Percentiles rank a stretch among this genome's conserved stretches.
Conservation (phyloP, 1,140 invertebrate genomes). For the Lerema accius region DNA sequence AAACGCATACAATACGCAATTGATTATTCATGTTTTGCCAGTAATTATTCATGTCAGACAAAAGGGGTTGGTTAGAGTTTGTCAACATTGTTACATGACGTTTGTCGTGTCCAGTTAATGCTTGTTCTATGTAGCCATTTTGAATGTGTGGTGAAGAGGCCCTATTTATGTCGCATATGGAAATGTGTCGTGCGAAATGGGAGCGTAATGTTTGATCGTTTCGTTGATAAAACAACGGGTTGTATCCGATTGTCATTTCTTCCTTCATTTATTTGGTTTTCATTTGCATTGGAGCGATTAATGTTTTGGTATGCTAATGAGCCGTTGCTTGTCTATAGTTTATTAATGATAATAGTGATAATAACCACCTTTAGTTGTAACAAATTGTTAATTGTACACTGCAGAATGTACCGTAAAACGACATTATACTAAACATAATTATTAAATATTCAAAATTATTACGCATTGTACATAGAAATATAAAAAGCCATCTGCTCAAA, state of each 20-base stretch:
- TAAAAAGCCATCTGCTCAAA: no score
- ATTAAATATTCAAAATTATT: no score
- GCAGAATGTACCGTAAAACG: no score
- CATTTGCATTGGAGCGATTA: conserved; percentile 56
- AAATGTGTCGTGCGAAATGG: conserved; percentile 59
- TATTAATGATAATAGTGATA: no score
- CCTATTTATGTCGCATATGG: conserved; percentile 66
- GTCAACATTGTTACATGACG: not conserved
- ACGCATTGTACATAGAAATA: no score
- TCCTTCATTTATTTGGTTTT: conserved; percentile 67
- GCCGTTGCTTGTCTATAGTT: no score
- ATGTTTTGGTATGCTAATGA: conserved; percentile 5
- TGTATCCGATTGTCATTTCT: conserved; percentile 54
- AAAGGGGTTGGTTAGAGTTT: conserved; percentile 1
- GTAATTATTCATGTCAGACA: no score
- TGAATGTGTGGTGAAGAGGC: conserved; percentile 53
- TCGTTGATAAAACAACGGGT: conserved; percentile 56
- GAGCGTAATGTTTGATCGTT: conserved; percentile 68
- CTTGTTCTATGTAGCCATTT: conserved; percentile 43
- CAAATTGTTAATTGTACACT: no score
- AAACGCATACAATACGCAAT: not conserved
- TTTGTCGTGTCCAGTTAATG: conserved; percentile 33
- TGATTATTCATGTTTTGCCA: no score
- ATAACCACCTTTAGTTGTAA: no score
- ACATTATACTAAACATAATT: no score